phyloP scores from a whole-genome alignment of 23 tunicate species.

The Diplosoma virens region DNA sequence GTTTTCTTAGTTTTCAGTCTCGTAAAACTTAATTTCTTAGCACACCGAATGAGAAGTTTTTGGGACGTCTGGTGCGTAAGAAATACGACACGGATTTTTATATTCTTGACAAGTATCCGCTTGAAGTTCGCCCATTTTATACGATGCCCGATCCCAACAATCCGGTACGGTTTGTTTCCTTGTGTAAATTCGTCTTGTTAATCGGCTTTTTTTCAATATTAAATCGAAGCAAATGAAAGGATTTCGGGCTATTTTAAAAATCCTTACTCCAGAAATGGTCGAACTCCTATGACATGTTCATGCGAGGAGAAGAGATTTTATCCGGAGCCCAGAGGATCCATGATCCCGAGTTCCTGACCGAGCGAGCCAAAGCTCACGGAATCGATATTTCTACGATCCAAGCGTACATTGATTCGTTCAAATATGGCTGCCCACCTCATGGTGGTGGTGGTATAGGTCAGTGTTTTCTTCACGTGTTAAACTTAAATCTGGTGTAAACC shows the following conservation, averaged over 20 bases:
- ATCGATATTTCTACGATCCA: conserved; percentile 77
- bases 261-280: conserved; percentile 90
- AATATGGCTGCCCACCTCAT: conserved; percentile 99
- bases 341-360: conserved; percentile 93
- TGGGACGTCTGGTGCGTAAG: conserved; percentile 88
- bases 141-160: conserved; percentile 99
- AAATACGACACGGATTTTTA: conserved; percentile 97
- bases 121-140: conserved; percentile 98
- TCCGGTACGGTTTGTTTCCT: conserved; percentile 39
- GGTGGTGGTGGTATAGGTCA: conserved; percentile 98
- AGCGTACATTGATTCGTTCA: conserved; percentile 95
- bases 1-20: too few species aligned
- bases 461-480: not conserved
- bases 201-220: not conserved
- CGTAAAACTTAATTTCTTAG: conserved; percentile 58
- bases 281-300: conserved; percentile 98
- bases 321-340: conserved; percentile 98
- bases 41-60: conserved; percentile 94
- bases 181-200: not conserved
- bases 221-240: too few species aligned
- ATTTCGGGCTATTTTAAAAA: too few species aligned
- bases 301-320: conserved; percentile 98
- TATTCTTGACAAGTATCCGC: conserved; percentile 95
- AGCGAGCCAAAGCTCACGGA: conserved; percentile 95
- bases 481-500: not conserved